A percentile compares a stretch with the other conserved stretches of the same genome.
Evolutionary conservation across 2,797 vertebrate genomes (phyloP).

Genomic region (Pseudotriccus pelzelni): DNA sequence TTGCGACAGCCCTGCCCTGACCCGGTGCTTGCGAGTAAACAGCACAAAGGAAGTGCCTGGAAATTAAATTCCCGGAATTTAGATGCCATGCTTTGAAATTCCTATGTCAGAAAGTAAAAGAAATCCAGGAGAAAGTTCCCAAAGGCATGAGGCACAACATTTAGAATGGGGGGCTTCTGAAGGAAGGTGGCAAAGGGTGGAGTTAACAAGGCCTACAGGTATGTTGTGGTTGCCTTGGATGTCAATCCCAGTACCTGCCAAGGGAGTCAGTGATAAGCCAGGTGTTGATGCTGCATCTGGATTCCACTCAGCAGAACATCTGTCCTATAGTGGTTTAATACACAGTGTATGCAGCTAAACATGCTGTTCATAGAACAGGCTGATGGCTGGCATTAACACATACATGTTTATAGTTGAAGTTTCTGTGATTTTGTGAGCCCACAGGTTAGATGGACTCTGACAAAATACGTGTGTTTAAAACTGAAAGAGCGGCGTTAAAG

Average conservation of each 20-base stretch:
- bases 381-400: neutral
- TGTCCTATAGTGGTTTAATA: neutral
- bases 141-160: neutral
- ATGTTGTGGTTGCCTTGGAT: neutral
- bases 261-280: neutral
- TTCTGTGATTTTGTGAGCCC: neutral
- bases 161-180: neutral
- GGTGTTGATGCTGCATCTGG: neutral
- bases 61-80: neutral
- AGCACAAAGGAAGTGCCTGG: neutral
- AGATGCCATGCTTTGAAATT: neutral
- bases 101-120: neutral
- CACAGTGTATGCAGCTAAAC: neutral
- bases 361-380: neutral
- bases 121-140: neutral
- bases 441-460: neutral
- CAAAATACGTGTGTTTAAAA: neutral
- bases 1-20: rapidly evolving
- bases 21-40: neutral
- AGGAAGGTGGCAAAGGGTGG: neutral
- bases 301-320: neutral
- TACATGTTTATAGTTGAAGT: neutral
- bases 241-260: neutral
- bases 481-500: neutral
- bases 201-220: neutral